A percentile compares a stretch with the other conserved stretches of the same genome.
These are phyloP conservation scores for Parazoanthus swiftii DNA, from an alignment of 92 coral and sea anemone genomes.

Conservation along the genomic window DNA sequence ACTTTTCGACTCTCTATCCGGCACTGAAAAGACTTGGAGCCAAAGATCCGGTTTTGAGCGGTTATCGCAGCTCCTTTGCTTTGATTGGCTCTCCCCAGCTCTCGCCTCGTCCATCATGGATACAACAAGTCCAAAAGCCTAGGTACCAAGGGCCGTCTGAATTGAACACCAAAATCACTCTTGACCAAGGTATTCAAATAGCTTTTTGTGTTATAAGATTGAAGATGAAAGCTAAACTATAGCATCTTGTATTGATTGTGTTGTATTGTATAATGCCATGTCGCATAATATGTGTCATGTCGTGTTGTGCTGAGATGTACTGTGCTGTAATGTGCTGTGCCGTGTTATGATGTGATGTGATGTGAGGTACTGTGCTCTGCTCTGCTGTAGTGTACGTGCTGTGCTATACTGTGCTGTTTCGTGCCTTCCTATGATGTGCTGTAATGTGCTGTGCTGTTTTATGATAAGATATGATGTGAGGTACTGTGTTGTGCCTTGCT, in stretches of 20 bases:
- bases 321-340: no score
- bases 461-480: no score
- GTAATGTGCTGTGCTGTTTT: no score
- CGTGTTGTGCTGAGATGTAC: background rate
- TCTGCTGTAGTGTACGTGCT: no score
- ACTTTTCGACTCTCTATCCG: constrained; percentile 11
- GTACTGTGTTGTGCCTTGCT: no score
- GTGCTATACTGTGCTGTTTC: no score
- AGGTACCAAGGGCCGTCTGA: constrained; percentile 46
- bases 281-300: background rate
- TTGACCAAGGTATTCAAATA: background rate
- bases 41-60: constrained; percentile 26
- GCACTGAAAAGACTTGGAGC: constrained; percentile 48
- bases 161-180: background rate
- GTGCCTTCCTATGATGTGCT: no score
- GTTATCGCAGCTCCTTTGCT: constrained; percentile 48
- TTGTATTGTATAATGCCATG: no score
- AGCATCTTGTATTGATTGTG: background rate
- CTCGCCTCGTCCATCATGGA: constrained; percentile 48
- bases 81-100: constrained; percentile 44
- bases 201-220: background rate
- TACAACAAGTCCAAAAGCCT: constrained; percentile 28
- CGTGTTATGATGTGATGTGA: background rate
- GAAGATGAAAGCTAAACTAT: background rate
- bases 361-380: no score